Base-by-base conservation (phyloP, 1,140 invertebrate genomes). In the Heliconius hermathena region DNA sequence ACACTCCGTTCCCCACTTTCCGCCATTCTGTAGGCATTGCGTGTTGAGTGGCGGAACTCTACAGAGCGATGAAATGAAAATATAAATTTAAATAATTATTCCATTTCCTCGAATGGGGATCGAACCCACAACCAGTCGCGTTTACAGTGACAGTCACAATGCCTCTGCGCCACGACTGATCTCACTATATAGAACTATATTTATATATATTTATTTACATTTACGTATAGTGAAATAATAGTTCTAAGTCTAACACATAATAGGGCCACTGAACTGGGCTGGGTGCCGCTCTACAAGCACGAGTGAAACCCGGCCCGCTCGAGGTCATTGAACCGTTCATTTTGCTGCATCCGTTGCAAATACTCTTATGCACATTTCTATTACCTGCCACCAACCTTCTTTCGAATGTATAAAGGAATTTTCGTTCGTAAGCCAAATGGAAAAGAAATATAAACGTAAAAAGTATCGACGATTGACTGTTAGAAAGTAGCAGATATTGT, bases 341-440 rank as follows among this genome's bases (percentile, higher is more conserved):
- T 94, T 94, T 88, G 90, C 93, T 94, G 93, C 93, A 94, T 94
- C 92, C 92, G 91, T 93, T 94, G 93, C 93, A 93, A 94, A 93
- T 93, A 94, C 85, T 90, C 86, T 86, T 89, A 84, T 84, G 90
- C 87, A 90, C 92, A 92, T 91, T 89, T 89, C 83, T 88, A 84
- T 90, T 88, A 88, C 89, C 87, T 86, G 88, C 89, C 89, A 90
- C 91, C 90, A 91, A 91, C 71, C 60, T 92, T 91, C 90, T 88
- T 85, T 87, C 81, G 85, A 89, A 82, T 88, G 84, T 86, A 88
- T 89, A 88, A 83, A 86, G 83, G 84, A 83, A 83, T 89, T 88
- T 91, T 88, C 84, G 88, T 85, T 86, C 81, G 73, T 89, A 83
- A 85, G 77, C 82, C 80, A 87, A 90, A 86, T 88, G 82, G 1